Conservation (phyloP, 2,888 invertebrate species). For the Polymixis lichenea region DNA sequence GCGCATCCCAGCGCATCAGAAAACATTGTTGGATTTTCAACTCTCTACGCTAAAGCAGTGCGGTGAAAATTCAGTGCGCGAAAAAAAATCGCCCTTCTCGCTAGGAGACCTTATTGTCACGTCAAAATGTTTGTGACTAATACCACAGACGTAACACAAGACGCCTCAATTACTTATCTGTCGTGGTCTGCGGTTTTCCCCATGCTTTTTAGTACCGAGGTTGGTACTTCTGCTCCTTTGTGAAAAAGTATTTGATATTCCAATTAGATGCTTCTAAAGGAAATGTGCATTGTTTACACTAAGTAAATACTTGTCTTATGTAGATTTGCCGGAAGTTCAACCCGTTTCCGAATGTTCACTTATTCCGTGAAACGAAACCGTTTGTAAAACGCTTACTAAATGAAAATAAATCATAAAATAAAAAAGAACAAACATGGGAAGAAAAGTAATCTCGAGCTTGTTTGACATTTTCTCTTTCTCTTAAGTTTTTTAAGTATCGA, state of each 20-base stretch:
- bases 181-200: constrained; percentile 57
- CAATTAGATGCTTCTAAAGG: constrained; percentile 7
- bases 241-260: not conserved
- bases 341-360: not conserved
- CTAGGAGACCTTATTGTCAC: constrained; percentile 30
- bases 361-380: no score
- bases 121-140: constrained; percentile 22
- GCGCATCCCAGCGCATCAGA: no score
- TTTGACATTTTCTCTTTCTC: not conserved
- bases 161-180: constrained; percentile 16
- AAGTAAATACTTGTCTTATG: not conserved
- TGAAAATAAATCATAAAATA: constrained; percentile 1
- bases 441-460: not conserved
- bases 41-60: not conserved
- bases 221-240: not conserved
- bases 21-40: not conserved
- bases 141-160: constrained; percentile 19
- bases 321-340: not conserved
- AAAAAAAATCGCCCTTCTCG: not conserved
- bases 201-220: constrained; percentile 15
- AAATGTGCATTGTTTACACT: constrained; percentile 2
- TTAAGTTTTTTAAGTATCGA: not conserved
- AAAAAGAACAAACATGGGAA: not conserved
- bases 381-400: not conserved
- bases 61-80: not conserved